Evolutionary conservation across 2,797 vertebrate genomes (phyloP).

Genomic region (Mustela erminea): DNA sequence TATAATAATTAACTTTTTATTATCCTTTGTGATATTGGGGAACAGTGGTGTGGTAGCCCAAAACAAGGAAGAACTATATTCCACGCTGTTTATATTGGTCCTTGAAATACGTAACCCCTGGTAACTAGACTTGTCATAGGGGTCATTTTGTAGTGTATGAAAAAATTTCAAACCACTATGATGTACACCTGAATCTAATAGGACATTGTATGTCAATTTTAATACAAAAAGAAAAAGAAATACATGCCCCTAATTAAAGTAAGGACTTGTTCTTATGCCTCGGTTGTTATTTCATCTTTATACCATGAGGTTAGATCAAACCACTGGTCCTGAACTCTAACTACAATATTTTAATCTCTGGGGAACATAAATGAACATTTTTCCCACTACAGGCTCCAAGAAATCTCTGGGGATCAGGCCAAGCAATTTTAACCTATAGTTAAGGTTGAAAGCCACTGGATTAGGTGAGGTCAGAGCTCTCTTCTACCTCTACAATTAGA

Average conservation of each 20-base stretch:
- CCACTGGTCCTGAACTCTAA: conserved; percentile 2
- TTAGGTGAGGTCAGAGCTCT: conserved; percentile 53
- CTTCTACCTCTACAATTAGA: conserved; percentile 42
- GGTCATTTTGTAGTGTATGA: not conserved
- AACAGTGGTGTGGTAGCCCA: not conserved
- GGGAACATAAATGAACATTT: not conserved
- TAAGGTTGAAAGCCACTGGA: conserved; percentile 37
- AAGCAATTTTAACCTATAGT: conserved; percentile 28
- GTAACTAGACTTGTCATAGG: not conserved
- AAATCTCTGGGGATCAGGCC: not conserved
- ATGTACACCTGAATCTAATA: not conserved
- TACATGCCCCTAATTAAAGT: not conserved
- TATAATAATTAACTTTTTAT: not conserved
- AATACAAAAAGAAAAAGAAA: not conserved
- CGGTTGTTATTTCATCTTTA: conserved; percentile 45
- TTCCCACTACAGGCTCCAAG: not conserved
- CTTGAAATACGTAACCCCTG: not conserved
- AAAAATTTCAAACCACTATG: not conserved
- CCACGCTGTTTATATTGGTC: not conserved
- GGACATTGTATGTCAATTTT: not conserved
- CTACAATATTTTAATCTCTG: not conserved
- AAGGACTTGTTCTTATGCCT: not conserved
- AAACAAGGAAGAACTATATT: not conserved
- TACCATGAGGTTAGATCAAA: not conserved
- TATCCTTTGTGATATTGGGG: not conserved